Evolutionary conservation across 2,888 invertebrate genomes (phyloP).

Genomic region (Trisateles emortualis): DNA sequence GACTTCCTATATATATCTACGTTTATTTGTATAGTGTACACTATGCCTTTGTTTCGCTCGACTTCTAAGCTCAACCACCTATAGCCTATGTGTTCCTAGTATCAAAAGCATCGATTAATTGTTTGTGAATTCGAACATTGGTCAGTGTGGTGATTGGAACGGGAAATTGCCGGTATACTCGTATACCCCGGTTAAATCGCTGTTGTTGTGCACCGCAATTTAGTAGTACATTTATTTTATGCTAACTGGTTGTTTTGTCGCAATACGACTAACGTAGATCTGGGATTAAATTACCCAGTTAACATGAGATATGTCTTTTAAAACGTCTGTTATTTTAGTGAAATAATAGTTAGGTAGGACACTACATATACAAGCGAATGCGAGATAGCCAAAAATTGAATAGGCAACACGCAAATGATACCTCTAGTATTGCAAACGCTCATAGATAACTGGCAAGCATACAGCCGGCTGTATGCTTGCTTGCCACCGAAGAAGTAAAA

Average conservation of each 20-base stretch:
- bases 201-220: slow-evolving; percentile 19
- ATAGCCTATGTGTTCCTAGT: slow-evolving; percentile 12
- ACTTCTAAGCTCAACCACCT: slow-evolving; percentile 9
- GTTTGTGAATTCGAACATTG: slow-evolving; percentile 29
- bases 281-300: slow-evolving; percentile 6
- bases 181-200: slow-evolving; percentile 19
- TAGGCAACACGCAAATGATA: too few relatives aligned
- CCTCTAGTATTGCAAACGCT: too few relatives aligned
- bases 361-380: too few relatives aligned
- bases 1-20: too few relatives aligned
- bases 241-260: slow-evolving; percentile 25
- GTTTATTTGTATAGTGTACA: slow-evolving; percentile 6
- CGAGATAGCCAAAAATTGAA: too few relatives aligned
- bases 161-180: slow-evolving; percentile 38
- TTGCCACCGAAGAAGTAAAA: too few relatives aligned
- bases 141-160: slow-evolving; percentile 35
- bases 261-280: slow-evolving; percentile 4
- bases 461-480: too few relatives aligned
- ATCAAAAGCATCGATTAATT: slow-evolving; percentile 35
- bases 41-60: slow-evolving; percentile 17
- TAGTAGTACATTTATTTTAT: slow-evolving; percentile 24
- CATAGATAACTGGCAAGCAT: too few relatives aligned
- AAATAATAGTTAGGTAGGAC: not conserved
- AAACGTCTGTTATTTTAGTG: not conserved
- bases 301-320: slow-evolving; percentile 5